These are phyloP conservation scores for Rhabdophis nuchalis DNA, from an alignment of 2,797 vertebrate genomes.

Conservation along the genomic window DNA sequence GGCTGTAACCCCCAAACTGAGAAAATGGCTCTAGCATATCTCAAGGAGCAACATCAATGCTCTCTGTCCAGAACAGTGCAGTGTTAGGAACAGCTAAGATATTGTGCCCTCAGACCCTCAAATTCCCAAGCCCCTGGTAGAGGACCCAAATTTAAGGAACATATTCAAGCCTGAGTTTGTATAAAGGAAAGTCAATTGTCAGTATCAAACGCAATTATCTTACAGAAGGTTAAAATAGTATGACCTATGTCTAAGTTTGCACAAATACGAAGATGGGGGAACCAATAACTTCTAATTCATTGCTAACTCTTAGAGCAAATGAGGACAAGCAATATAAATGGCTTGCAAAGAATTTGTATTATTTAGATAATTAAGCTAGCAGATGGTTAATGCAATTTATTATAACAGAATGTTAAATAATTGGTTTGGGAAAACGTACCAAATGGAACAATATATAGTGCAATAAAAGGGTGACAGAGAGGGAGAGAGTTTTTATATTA, in stretches of 20 bases:
- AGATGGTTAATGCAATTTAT: conserved; percentile 39
- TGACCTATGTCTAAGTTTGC: background rate
- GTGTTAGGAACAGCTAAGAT: background rate
- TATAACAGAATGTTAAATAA: conserved; percentile 42
- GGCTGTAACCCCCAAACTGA: background rate
- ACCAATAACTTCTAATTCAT: conserved; percentile 28
- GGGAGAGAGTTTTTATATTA: background rate
- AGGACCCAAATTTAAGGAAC: background rate
- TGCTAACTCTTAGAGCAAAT: conserved; percentile 27
- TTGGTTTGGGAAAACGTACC: conserved; percentile 33
- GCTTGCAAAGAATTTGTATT: conserved; percentile 48
- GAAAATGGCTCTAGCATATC: background rate
- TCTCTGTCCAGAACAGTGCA: background rate
- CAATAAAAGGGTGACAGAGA: conserved; percentile 6
- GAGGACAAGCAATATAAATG: conserved; percentile 34
- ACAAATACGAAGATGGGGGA: background rate
- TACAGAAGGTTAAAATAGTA: conserved; percentile 13
- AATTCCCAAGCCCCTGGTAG: background rate
- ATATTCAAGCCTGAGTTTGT: background rate
- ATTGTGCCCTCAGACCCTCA: background rate
- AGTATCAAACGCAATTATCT: background rate
- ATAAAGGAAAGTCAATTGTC: background rate
- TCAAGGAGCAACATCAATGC: background rate
- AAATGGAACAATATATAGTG: conserved; percentile 38
- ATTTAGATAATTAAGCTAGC: conserved; percentile 44